These are phyloP conservation scores for Scophthalmus maximus DNA, from an alignment of 2,113 vertebrate species.

Conservation along the genomic window DNA sequence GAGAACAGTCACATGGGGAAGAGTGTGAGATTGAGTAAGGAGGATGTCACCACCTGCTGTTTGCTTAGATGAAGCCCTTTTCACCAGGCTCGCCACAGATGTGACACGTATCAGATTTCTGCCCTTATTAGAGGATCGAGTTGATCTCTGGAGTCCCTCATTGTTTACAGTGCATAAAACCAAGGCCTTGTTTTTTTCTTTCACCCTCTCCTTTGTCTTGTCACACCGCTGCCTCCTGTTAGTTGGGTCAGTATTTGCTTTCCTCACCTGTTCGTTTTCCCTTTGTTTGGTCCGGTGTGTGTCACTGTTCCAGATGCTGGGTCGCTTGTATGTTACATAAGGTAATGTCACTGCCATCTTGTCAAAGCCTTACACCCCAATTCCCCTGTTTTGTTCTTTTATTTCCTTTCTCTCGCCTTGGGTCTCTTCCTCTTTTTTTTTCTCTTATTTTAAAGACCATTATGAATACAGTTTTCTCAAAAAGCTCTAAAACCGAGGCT, in stretches of 20 bases:
- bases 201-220: constrained; percentile 15
- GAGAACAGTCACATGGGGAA: too few relatives aligned
- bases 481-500: too few relatives aligned
- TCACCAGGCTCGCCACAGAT: constrained; percentile 25
- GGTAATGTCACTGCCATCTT: neutral
- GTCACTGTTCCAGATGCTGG: constrained; percentile 7
- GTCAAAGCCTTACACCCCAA: neutral
- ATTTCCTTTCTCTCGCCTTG: neutral
- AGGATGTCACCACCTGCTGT: constrained; percentile 14
- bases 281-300: constrained; percentile 6
- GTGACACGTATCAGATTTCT: constrained; percentile 39
- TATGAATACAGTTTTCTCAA: neutral
- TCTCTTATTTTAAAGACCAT: neutral
- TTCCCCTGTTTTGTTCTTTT: neutral
- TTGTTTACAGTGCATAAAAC: constrained; percentile 23
- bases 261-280: neutral
- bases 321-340: constrained; percentile 7
- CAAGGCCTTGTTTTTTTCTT: neutral
- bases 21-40: neutral
- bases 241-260: constrained; percentile 20
- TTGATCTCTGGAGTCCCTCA: neutral
- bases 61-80: constrained; percentile 28
- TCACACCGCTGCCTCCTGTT: neutral
- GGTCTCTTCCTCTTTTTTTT: neutral
- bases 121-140: constrained; percentile 42